These are phyloP conservation scores for Bombus affinis DNA, from an alignment of 1,140 invertebrate species.

Conservation along the genomic window DNA sequence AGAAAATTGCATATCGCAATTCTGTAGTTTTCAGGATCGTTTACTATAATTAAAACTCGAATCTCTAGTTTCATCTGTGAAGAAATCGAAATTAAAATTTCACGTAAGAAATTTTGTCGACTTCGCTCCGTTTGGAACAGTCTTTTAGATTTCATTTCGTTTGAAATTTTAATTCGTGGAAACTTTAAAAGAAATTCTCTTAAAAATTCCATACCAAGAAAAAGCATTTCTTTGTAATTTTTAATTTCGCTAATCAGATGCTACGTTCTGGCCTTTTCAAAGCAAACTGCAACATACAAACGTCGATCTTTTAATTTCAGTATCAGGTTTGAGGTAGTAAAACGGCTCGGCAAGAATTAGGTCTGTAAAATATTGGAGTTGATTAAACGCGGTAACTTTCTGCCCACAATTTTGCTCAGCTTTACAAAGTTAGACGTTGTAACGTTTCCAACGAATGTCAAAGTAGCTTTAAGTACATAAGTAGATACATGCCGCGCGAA, in stretches of 20 bases:
- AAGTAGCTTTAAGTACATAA: background rate
- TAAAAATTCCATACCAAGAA: background rate
- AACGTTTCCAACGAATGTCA: background rate
- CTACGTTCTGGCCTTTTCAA: too few relatives aligned
- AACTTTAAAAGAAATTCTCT: background rate
- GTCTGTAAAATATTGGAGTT: background rate
- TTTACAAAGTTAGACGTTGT: background rate
- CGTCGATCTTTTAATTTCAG: background rate
- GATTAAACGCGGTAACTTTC: background rate
- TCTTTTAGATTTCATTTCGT: background rate
- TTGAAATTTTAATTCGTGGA: background rate
- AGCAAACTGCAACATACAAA: background rate
- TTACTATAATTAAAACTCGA: background rate
- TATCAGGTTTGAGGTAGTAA: background rate
- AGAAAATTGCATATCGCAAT: background rate
- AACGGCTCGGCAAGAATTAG: background rate
- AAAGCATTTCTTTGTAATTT: background rate
- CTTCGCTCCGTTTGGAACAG: background rate
- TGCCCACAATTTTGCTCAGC: background rate
- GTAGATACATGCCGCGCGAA: background rate
- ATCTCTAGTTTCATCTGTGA: background rate
- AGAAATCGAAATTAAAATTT: background rate
- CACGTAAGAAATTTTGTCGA: background rate
- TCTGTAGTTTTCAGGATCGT: background rate
- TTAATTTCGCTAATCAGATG: background rate